phyloP scores from a whole-genome alignment of 2,113 vertebrate species.

The Engystomops pustulosus region DNA sequence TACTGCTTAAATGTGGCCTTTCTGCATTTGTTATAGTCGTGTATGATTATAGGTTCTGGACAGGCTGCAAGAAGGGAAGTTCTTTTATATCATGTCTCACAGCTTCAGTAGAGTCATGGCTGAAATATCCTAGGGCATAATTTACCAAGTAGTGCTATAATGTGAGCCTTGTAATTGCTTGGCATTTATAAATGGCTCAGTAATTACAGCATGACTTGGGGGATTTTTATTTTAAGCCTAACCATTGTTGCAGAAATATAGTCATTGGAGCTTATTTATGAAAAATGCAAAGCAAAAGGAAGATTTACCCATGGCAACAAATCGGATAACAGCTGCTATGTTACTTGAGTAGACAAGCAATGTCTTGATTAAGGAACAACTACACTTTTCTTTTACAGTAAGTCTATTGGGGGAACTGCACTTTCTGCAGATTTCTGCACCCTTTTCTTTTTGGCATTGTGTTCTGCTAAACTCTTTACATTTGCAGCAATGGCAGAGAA shows the following conservation, averaged over 20 bases:
- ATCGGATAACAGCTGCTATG: background rate
- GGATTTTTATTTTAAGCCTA: slow-evolving; percentile 12
- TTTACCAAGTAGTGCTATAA: slow-evolving; percentile 23
- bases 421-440: too few relatives aligned
- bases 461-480: too few relatives aligned
- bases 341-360: background rate
- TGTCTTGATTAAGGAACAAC: too few relatives aligned
- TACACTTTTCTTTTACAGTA: too few relatives aligned
- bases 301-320: background rate
- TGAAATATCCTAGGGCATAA: slow-evolving; percentile 27
- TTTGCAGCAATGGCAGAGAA: too few relatives aligned
- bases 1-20: slow-evolving; percentile 38
- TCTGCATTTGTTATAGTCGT: slow-evolving; percentile 30
- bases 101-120: slow-evolving; percentile 16
- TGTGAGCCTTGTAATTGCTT: slow-evolving; percentile 35
- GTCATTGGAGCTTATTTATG: slow-evolving; percentile 18
- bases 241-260: slow-evolving; percentile 12
- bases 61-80: slow-evolving; percentile 19
- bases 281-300: background rate
- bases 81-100: slow-evolving; percentile 42
- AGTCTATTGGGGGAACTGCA: too few relatives aligned
- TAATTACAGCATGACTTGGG: slow-evolving; percentile 25
- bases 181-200: slow-evolving; percentile 20
- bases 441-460: too few relatives aligned
- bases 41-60: slow-evolving; percentile 20